phyloP scores from a whole-genome alignment of 2,888 invertebrate species.

The Andrena camellia region DNA sequence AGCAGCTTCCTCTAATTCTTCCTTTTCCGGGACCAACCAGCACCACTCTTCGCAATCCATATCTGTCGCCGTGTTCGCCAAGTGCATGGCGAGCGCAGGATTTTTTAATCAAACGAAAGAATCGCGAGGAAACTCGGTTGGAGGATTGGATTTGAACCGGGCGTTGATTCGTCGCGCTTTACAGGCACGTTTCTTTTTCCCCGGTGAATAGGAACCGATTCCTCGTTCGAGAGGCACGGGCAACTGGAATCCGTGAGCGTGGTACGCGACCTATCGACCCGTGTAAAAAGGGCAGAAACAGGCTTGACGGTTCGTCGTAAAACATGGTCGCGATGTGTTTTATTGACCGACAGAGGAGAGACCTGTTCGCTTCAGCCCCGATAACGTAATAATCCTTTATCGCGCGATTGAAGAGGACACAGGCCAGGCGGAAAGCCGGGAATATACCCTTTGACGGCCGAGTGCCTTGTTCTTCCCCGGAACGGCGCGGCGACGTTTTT shows the following conservation, averaged over 20 bases:
- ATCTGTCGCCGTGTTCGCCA: slow-evolving; percentile 7
- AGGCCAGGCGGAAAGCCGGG: slow-evolving; percentile 30
- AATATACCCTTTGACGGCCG: slow-evolving; percentile 21
- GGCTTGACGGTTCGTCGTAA: slow-evolving; percentile 57
- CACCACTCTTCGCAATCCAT: slow-evolving; percentile 1
- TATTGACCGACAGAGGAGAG: slow-evolving; percentile 51
- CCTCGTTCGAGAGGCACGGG: not conserved
- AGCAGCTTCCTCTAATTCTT: not conserved
- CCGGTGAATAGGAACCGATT: not conserved
- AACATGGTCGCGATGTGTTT: slow-evolving; percentile 61
- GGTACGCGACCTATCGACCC: slow-evolving; percentile 55
- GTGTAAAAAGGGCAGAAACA: slow-evolving; percentile 50
- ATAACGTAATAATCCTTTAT: slow-evolving; percentile 68
- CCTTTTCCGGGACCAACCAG: slow-evolving; percentile 5
- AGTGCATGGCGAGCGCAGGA: not conserved
- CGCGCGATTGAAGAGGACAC: slow-evolving; percentile 61
- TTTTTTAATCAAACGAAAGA: slow-evolving; percentile 7
- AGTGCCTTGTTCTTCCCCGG: slow-evolving; percentile 17
- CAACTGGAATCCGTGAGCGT: slow-evolving; percentile 22
- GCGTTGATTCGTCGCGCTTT: not conserved
- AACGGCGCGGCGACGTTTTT: slow-evolving; percentile 41
- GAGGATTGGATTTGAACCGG: not conserved
- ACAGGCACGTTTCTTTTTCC: not conserved
- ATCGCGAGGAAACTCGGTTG: not conserved
- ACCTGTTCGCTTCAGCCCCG: slow-evolving; percentile 38